Conservation (phyloP, 2,797 vertebrate genomes). For the Alca torda region DNA sequence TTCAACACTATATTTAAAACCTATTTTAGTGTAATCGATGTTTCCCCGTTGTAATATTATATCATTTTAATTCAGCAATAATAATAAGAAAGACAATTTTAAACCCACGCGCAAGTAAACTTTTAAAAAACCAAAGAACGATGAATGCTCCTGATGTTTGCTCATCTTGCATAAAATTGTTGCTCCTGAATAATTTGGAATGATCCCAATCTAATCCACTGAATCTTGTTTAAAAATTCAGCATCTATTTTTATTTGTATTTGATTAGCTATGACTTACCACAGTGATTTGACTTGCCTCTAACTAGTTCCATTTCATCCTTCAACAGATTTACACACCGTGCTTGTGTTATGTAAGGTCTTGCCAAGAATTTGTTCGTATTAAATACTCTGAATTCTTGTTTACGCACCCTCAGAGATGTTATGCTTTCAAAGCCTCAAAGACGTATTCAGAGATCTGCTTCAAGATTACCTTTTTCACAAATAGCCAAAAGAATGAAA, state of each 20-base stretch:
- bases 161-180: background rate
- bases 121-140: fast-evolving
- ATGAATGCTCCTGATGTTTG: background rate
- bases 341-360: background rate
- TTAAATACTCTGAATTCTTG: background rate
- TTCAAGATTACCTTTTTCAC: background rate
- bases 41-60: background rate
- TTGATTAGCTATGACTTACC: background rate
- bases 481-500: background rate
- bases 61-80: background rate
- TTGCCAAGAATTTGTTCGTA: conserved; percentile 3
- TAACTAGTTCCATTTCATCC: conserved; percentile 14
- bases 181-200: background rate
- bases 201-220: background rate
- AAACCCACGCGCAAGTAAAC: background rate
- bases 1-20: background rate
- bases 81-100: background rate
- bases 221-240: background rate
- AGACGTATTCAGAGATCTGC: background rate
- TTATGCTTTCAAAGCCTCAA: background rate
- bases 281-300: conserved; percentile 14
- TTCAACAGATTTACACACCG: background rate
- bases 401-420: background rate
- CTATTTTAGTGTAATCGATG: background rate
- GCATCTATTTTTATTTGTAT: background rate